phyloP scores from a whole-genome alignment of 2,888 invertebrate genomes.

The Ryuthela nishihirai region DNA sequence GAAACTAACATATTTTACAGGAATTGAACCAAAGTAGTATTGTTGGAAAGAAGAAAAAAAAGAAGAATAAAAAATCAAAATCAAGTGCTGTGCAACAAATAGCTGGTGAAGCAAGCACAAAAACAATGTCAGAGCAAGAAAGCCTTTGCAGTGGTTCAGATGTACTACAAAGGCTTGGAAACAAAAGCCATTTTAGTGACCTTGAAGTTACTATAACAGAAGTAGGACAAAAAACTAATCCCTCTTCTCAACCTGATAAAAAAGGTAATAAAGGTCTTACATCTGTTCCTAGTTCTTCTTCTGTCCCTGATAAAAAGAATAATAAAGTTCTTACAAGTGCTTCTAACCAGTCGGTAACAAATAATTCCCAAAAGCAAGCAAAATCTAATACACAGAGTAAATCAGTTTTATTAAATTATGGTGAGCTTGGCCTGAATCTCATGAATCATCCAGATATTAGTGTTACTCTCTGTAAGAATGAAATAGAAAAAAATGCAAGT shows the following conservation, averaged over 20 bases:
- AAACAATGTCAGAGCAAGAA: not conserved
- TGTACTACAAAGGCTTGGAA: slow-evolving; percentile 11
- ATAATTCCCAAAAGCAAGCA: too few relatives aligned
- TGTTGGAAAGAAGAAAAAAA: too few relatives aligned
- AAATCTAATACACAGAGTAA: too few relatives aligned
- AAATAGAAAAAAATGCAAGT: not conserved
- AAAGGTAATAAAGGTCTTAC: not conserved
- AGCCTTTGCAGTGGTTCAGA: not conserved
- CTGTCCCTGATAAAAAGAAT: slow-evolving; percentile 22
- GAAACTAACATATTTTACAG: too few relatives aligned
- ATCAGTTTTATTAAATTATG: slow-evolving; percentile 7
- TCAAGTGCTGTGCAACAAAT: too few relatives aligned
- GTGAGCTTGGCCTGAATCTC: slow-evolving; percentile 16
- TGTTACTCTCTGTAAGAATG: slow-evolving; percentile 16
- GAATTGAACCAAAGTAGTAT: too few relatives aligned
- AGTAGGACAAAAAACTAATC: not conserved
- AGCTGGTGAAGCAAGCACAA: not conserved
- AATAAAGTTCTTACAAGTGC: slow-evolving; percentile 1
- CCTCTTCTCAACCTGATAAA: not conserved
- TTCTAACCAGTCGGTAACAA: slow-evolving; percentile 1
- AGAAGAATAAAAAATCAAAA: too few relatives aligned
- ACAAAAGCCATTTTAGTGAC: slow-evolving; percentile 8
- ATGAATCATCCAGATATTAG: slow-evolving; percentile 33
- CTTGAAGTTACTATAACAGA: slow-evolving; percentile 17
- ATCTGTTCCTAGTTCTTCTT: not conserved